A percentile compares a stretch with the other conserved stretches of the same genome.
Evolutionary conservation across 2,888 invertebrate genomes (phyloP).

Genomic region (Phortica okadai): DNA sequence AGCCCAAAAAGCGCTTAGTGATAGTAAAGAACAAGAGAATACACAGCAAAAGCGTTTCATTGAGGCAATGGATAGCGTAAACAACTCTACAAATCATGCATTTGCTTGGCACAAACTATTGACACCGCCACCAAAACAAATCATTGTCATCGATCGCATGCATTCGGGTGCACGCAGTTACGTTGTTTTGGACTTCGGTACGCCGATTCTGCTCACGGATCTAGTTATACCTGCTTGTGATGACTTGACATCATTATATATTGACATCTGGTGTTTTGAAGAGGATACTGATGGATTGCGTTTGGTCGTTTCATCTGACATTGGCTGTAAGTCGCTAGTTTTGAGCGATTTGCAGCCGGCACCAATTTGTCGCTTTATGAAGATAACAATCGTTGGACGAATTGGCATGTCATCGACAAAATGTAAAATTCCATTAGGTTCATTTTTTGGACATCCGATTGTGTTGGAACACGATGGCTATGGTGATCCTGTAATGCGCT

Average conservation of each 20-base stretch:
- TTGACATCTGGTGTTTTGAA: slow-evolving; percentile 92
- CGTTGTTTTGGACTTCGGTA: slow-evolving; percentile 94
- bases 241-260: slow-evolving; percentile 89
- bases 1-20: slow-evolving; percentile 24
- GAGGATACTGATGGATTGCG: slow-evolving; percentile 92
- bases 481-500: slow-evolving; percentile 71
- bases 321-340: slow-evolving; percentile 89
- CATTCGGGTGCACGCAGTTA: slow-evolving; percentile 95
- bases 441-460: slow-evolving; percentile 93
- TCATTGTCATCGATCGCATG: slow-evolving; percentile 93
- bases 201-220: slow-evolving; percentile 90
- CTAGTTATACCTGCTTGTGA: slow-evolving; percentile 87
- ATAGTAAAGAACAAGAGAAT: slow-evolving; percentile 30
- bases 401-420: slow-evolving; percentile 94
- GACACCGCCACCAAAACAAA: slow-evolving; percentile 88
- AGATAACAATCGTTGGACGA: slow-evolving; percentile 93
- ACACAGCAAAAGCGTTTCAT: slow-evolving; percentile 28
- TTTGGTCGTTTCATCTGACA: slow-evolving; percentile 90
- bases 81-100: slow-evolving; percentile 53
- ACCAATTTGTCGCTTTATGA: slow-evolving; percentile 91
- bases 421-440: slow-evolving; percentile 93
- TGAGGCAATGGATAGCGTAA: slow-evolving; percentile 36
- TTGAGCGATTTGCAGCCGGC: slow-evolving; percentile 94
- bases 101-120: slow-evolving; percentile 88
- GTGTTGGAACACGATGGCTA: slow-evolving; percentile 82